Evolutionary conservation across 2,888 invertebrate genomes (phyloP), one percentile per base, ranked within the genome.

Genomic region (Cantharis rufa): DNA sequence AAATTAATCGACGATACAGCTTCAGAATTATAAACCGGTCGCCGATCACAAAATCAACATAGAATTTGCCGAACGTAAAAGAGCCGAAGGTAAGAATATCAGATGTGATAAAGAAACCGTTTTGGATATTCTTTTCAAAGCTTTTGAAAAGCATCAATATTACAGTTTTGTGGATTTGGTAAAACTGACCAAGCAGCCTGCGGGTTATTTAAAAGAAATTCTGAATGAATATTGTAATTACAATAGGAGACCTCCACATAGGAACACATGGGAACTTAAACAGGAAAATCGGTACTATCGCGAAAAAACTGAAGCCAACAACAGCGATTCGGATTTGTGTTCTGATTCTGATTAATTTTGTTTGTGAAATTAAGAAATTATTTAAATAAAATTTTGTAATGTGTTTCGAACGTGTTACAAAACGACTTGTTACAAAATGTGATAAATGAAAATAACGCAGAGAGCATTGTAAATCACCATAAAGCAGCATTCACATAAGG

Each of bases 371-470:
- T n/a, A 5, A 18, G 2, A 18, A 18, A 48, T 5, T n/a, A 48
- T 5, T 48, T 32, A 32, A 48, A 48, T 48, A 48, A n/a, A n/a
- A n/a, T n/a, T n/a, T n/a, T n/a, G n/a, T n/a, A n/a, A n/a, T n/a
- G n/a, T n/a, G 91, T 96, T 72, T 94, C 95, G 7, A 90, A 92
- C 78, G 86, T 92, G 0, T 95, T 82, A 94, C 93, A n/a, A n/a
- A n/a, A n/a, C 13, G 92, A 92, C 79, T 83, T 90, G 10, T 86
- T 94, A 15, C 89, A 87, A n/a, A 89, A 91, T 82, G 88, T 92
- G 10, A 88, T 90, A 81, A 89, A 90, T 81, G 76, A 81, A 66
- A 78, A 82, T 32, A 69, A 77, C 16, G 85, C 90, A 61, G 81
- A 79, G 32, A 82, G 32, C 15, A 70, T 84, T 86, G 91, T 91